phyloP scores from a whole-genome alignment of 2,797 vertebrate species.

The Petrocephalus sullivani region DNA sequence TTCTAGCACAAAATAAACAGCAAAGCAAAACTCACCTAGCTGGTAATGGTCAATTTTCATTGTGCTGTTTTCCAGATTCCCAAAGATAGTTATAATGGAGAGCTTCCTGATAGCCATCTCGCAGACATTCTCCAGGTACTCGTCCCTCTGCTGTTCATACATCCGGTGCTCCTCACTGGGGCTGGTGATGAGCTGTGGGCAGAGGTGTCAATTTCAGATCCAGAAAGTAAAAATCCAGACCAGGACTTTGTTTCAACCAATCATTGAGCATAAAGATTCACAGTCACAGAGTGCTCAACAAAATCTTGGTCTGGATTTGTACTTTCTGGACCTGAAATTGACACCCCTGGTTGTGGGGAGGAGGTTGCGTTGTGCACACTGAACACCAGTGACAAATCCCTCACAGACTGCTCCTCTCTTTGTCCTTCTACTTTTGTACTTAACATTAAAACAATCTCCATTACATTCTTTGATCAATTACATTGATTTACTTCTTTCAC shows the following conservation, averaged over 20 bases:
- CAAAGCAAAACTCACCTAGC: constrained; percentile 58
- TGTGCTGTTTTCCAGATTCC: constrained; percentile 69
- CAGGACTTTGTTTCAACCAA: too few relatives aligned
- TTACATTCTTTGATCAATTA: neutral
- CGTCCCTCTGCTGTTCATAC: constrained; percentile 78
- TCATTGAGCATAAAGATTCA: too few relatives aligned
- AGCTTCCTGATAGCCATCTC: constrained; percentile 81
- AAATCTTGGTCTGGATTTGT: too few relatives aligned
- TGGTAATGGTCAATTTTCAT: constrained; percentile 88
- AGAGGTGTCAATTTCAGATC: too few relatives aligned
- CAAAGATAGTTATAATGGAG: constrained; percentile 77
- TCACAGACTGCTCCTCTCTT: neutral
- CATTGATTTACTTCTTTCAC: neutral
- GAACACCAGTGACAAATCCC: neutral
- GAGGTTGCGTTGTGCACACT: neutral
- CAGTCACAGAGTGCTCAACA: too few relatives aligned
- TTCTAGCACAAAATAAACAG: neutral
- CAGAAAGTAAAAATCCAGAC: too few relatives aligned
- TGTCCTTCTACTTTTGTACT: neutral
- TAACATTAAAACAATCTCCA: neutral
- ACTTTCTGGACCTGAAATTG: too few relatives aligned
- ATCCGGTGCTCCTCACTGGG: constrained; percentile 69
- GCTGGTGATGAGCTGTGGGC: constrained; percentile 68
- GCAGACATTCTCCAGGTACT: constrained; percentile 81
- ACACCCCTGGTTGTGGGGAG: constrained; percentile 16